phyloP scores from a whole-genome alignment of 2,797 vertebrate genomes.

The Notoglanidium macrostoma region DNA sequence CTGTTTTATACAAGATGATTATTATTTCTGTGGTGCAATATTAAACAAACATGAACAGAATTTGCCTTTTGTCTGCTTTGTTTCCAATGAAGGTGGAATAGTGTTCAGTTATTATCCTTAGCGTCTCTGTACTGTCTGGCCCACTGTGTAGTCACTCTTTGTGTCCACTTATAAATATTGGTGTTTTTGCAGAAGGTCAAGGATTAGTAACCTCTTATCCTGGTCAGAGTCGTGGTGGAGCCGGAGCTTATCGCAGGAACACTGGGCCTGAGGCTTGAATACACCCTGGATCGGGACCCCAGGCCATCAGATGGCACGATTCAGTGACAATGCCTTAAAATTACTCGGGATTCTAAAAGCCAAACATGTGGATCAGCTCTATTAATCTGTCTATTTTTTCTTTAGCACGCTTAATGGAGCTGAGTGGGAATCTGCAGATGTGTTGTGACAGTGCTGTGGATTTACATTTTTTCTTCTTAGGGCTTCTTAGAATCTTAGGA shows the following conservation, averaged over 20 bases:
- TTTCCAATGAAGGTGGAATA: background rate
- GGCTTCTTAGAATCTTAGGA: no score
- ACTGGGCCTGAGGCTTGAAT: background rate
- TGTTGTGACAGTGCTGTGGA: background rate
- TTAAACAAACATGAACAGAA: constrained; percentile 30
- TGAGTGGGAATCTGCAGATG: background rate
- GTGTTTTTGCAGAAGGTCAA: background rate
- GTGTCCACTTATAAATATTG: background rate
- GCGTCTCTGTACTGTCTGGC: background rate
- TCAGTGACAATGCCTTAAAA: background rate
- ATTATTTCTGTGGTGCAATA: constrained; percentile 58
- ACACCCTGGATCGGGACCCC: background rate
- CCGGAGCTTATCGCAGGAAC: background rate
- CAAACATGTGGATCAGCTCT: constrained; percentile 1
- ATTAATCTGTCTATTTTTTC: background rate
- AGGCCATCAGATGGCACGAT: background rate
- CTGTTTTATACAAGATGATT: constrained; percentile 51
- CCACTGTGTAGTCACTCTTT: background rate
- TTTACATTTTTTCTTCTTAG: background rate
- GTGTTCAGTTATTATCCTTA: background rate
- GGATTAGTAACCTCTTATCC: no score
- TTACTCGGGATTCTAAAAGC: background rate
- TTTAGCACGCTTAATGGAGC: background rate
- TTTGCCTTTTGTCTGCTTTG: background rate
- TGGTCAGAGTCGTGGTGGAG: background rate